Evolutionary conservation across 2,797 vertebrate genomes (phyloP), one percentile per base, ranked within the genome.

Genomic region (Menidia menidia): DNA sequence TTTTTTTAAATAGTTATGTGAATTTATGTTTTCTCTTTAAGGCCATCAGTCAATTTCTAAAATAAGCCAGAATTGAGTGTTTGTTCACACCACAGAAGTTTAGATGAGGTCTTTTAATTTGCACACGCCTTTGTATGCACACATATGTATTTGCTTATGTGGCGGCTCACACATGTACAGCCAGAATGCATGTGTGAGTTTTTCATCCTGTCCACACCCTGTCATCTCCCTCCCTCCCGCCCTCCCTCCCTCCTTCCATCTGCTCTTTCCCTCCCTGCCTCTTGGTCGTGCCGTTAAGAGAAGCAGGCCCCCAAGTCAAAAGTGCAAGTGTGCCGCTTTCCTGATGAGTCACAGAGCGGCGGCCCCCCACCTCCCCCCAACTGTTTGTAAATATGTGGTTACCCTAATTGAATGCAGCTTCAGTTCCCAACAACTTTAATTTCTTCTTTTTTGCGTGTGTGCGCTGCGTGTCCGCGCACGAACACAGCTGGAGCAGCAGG

Each of bases 311-410:
- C 1, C 19, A 82, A 92, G 90, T 93, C 90, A 92, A 93, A 91
- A 91, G 90, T 93, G 88, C 91, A 92, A 92, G 90, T 89, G 89
- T 88, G 87, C 86, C 83, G 80, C 83, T 90, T 71, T 79, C 87
- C 79, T 87, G 86, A 89, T 92, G 91, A 93, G 83, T 93, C 91
- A 92, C 85, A 80, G 82, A 80, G 80, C 90, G 80, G 78, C 89
- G 84, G 81, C 81, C 78, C 77, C n/a, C 63, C 86, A 78, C 78
- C 85, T 18, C 19, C 51, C 56, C 15, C 4, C 50, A 52, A 82
- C 86, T 91, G 90, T 93, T 92, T 90, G 90, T 93, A 94, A 93
- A 93, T 92, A 92, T 93, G 92, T 88, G 92, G 92, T 92, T 88
- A 77, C 72, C 78, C 85, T 92, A 92, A 94, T 93, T 93, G 90